Evolutionary conservation across 2,797 vertebrate genomes (phyloP).

Genomic region (Protosalanx chinensis): DNA sequence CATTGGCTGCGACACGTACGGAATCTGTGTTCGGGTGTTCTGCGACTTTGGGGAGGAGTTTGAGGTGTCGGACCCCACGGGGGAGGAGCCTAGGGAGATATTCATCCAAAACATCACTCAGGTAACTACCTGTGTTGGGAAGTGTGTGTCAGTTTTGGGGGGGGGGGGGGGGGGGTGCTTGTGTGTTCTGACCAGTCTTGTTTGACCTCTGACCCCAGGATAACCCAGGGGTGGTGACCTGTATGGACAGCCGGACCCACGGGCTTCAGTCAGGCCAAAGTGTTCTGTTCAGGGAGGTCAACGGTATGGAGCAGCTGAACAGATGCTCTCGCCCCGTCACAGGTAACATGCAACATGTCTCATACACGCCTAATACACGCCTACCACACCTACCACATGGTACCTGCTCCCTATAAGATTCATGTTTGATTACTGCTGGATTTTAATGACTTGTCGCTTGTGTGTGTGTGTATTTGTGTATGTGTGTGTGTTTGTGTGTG

Average conservation of each 20-base stretch:
- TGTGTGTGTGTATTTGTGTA: neutral
- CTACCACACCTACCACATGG: neutral
- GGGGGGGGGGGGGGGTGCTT: neutral
- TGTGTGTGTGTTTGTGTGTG: neutral
- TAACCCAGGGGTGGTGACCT: slow-evolving; percentile 88
- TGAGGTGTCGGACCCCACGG: slow-evolving; percentile 92
- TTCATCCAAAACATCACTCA: slow-evolving; percentile 95
- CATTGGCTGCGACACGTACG: slow-evolving; percentile 86
- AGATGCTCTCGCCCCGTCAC: slow-evolving; percentile 72
- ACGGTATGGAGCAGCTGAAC: slow-evolving; percentile 91
- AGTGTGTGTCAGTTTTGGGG: neutral
- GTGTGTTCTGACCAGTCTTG: neutral
- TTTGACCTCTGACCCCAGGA: slow-evolving; percentile 65
- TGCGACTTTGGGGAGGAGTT: slow-evolving; percentile 97
- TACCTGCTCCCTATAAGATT: neutral
- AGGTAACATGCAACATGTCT: slow-evolving; percentile 46
- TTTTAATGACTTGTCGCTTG: neutral
- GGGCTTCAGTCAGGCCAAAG: slow-evolving; percentile 91
- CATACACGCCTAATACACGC: neutral
- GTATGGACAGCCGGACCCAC: slow-evolving; percentile 92
- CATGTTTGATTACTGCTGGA: neutral
- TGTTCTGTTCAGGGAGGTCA: slow-evolving; percentile 89
- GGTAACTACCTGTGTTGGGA: slow-evolving; percentile 60
- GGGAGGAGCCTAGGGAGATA: slow-evolving; percentile 95
- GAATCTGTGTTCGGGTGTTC: slow-evolving; percentile 90